A percentile compares a stretch with the other conserved stretches of the same genome.
Evolutionary conservation across 1,140 invertebrate species (phyloP).

Genomic region (Episyrphus balteatus): DNA sequence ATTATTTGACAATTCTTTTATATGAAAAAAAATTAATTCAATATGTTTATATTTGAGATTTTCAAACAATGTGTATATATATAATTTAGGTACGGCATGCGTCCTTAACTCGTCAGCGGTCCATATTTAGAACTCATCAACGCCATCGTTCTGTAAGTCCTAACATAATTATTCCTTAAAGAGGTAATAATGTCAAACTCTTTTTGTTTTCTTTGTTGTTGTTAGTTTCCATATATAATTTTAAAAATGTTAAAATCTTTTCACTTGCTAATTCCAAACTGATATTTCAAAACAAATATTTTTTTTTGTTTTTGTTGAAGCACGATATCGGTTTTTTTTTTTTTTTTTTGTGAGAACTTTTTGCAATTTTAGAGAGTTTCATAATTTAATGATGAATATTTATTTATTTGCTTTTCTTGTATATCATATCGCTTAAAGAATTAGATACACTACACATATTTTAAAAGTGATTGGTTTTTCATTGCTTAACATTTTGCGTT

Average conservation of each 20-base stretch:
- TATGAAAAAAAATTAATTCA: background rate
- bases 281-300: no score
- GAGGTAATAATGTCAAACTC: background rate
- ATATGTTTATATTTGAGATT: background rate
- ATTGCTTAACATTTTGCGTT: background rate
- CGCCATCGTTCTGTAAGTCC: slow-evolving; percentile 63
- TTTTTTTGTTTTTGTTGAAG: no score
- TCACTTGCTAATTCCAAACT: no score
- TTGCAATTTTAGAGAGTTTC: slow-evolving; percentile 1
- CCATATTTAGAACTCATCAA: slow-evolving; percentile 56
- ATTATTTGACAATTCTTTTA: no score
- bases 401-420: background rate
- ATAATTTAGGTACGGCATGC: slow-evolving; percentile 55
- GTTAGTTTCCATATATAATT: background rate
- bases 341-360: background rate
- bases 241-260: no score
- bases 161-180: slow-evolving; percentile 6
- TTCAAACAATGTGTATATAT: slow-evolving; percentile 1
- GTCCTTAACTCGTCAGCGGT: slow-evolving; percentile 57
- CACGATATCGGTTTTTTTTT: background rate
- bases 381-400: background rate
- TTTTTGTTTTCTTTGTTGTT: background rate
- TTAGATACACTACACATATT: no score
- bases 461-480: background rate
- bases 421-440: no score